Evolutionary conservation across 2,797 vertebrate genomes (phyloP), one percentile per base, ranked within the genome.

Genomic region (Limosa lapponica): DNA sequence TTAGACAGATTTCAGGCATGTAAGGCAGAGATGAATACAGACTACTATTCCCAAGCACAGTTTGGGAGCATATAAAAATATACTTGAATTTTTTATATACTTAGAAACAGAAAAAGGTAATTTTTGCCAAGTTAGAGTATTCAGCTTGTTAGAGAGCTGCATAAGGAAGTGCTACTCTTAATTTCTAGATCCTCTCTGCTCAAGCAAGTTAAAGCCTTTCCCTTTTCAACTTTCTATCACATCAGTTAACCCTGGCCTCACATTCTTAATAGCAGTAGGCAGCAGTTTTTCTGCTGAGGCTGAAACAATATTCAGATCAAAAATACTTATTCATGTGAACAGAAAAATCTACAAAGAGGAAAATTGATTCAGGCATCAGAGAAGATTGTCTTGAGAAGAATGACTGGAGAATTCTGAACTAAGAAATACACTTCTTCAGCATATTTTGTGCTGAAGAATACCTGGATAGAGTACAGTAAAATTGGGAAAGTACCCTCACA

Each of bases 401-500:
- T 30, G 3, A 30, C 5, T 46, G 16, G 43, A 39, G 18, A 24
- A 37, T 62, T 74, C 51, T 64, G 62, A 82, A 85, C 6, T 3
- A 51, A 73, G 7, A 66, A 52, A 67, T 67, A 39, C 4, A 27
- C 8, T 70, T 37, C 1, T 46, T 59, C n/a, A 39, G 4, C 52
- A 12, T 66, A 13, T 23, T 91, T 64, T 79, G 16, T 20, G 8
- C 10, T 37, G 36, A 84, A 69, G 30, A 84, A 66, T 44, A 41
- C 2, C 5, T 34, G 8, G 1, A 3, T 37, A 49, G 46, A 64
- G 7, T 14, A 72, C 2, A 66, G 23, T 34, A 74, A 70, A 89
- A 46, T 0, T 2, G 32, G 7, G 3, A 27, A 36, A 87, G 6
- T 72, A 27, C 4, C 2, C 6, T 75, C 13, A 25, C 2, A 2